Percentiles rank a stretch among this genome's conserved stretches.
These are phyloP conservation scores for Xestoiulus laeticollis DNA, from an alignment of 2,888 invertebrate species.

Conservation along the genomic window DNA sequence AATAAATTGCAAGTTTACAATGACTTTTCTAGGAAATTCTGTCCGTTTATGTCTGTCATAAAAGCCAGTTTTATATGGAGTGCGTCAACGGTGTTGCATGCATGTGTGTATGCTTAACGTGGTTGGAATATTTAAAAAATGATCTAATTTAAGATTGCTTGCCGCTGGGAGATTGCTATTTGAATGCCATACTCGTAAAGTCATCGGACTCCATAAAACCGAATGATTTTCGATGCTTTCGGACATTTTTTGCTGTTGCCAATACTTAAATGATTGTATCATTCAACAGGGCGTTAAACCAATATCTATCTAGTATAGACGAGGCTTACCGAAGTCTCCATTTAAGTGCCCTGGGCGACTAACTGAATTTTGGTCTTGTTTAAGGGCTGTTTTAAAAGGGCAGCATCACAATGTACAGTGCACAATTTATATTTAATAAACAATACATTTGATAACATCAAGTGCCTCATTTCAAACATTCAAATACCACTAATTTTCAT, in stretches of 20 bases:
- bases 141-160: not conserved
- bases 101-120: not conserved
- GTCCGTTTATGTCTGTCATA: not conserved
- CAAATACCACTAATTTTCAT: too few species aligned
- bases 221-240: not conserved
- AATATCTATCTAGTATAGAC: not conserved
- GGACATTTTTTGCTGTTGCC: not conserved
- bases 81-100: not conserved
- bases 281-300: not conserved
- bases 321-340: too few species aligned
- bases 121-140: constrained; percentile 13
- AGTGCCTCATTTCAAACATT: too few species aligned
- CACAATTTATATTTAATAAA: too few species aligned
- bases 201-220: not conserved
- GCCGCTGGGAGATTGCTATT: not conserved
- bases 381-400: too few species aligned
- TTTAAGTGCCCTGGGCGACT: too few species aligned
- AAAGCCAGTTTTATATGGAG: not conserved
- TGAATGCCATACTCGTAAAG: not conserved
- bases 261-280: not conserved
- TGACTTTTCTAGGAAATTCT: constrained; percentile 5
- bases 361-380: too few species aligned
- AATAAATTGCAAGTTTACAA: not conserved
- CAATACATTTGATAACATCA: too few species aligned
- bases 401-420: too few species aligned